Evolutionary conservation across 2,888 invertebrate species (phyloP).

Genomic region (Congeria kusceri): DNA sequence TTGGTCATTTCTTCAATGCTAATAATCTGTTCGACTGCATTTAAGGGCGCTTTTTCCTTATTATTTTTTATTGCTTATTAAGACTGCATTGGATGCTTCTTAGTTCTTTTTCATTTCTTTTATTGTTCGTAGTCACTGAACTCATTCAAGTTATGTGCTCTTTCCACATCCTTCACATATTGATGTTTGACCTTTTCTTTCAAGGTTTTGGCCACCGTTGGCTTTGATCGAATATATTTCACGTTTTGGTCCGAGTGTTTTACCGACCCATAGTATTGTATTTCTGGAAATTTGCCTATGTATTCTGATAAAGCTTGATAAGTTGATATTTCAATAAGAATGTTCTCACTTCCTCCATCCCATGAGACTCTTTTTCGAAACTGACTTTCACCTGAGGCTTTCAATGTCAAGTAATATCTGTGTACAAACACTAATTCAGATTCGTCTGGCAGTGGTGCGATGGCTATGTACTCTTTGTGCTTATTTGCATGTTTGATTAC

Average conservation of each 20-base stretch:
- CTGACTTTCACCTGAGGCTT: background rate
- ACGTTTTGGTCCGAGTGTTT: background rate
- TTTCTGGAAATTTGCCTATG: background rate
- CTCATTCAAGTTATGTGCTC: background rate
- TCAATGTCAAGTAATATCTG: background rate
- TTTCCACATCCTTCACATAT: slow-evolving; percentile 9
- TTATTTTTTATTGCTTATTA: background rate
- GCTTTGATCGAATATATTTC: slow-evolving; percentile 20
- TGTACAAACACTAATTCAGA: background rate
- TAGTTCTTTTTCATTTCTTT: slow-evolving; percentile 24
- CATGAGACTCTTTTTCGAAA: background rate
- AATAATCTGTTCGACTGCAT: slow-evolving; percentile 21
- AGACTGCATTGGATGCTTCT: slow-evolving; percentile 9
- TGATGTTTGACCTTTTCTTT: background rate
- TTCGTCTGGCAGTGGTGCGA: background rate
- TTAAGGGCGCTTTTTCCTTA: background rate
- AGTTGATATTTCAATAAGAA: background rate
- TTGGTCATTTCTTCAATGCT: slow-evolving; percentile 33
- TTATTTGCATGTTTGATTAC: background rate
- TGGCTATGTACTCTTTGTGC: background rate
- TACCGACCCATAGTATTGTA: slow-evolving; percentile 5
- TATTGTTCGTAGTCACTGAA: slow-evolving; percentile 18
- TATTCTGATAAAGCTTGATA: background rate
- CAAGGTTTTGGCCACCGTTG: background rate
- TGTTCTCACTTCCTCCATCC: background rate